These are phyloP conservation scores for Tauraco hartlaubi DNA, from an alignment of 2,797 vertebrate genomes.

Conservation along the genomic window DNA sequence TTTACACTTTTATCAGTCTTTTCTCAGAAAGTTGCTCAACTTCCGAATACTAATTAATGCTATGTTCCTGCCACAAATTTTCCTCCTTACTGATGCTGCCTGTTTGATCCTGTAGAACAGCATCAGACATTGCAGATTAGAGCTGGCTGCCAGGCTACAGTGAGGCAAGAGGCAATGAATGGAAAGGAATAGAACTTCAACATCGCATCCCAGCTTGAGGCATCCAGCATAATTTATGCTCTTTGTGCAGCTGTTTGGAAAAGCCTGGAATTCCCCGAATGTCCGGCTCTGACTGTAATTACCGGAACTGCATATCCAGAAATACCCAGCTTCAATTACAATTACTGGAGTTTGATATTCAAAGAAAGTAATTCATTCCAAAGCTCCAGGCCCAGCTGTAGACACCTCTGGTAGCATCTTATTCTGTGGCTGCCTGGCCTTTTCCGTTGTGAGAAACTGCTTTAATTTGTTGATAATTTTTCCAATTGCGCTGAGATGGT, in stretches of 20 bases:
- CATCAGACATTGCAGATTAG: neutral
- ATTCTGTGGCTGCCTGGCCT: neutral
- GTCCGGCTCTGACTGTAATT: neutral
- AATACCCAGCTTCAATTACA: neutral
- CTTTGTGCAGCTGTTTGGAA: neutral
- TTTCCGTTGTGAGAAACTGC: neutral
- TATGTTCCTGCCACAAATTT: neutral
- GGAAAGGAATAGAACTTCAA: neutral
- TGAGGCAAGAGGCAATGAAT: neutral
- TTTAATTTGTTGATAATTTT: neutral
- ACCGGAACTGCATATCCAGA: neutral
- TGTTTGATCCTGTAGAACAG: neutral
- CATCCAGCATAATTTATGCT: neutral
- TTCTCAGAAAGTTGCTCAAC: neutral
- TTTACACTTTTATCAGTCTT: neutral
- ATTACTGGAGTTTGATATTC: neutral
- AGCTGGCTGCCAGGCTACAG: neutral
- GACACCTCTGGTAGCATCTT: neutral
- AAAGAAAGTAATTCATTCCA: neutral
- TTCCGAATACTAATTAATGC: constrained; percentile 26
- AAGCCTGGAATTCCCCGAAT: neutral
- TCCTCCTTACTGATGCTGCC: neutral
- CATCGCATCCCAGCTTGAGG: neutral
- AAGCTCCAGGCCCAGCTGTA: neutral
- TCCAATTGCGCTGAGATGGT: neutral